Base-by-base conservation (phyloP, 1,140 invertebrate species). In the Goniozus legneri region DNA sequence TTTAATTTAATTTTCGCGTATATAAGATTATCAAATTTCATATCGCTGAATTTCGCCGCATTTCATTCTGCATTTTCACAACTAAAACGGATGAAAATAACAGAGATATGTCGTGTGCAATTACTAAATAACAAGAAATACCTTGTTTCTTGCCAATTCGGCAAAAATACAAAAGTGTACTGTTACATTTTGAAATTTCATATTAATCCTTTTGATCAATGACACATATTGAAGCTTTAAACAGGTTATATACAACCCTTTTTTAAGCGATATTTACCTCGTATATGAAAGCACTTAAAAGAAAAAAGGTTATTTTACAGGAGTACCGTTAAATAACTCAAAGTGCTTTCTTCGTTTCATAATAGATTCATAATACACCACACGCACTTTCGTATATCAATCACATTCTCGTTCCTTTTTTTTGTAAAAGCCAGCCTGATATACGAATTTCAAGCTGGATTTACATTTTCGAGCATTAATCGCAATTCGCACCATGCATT, bases 301-400 rank as follows among this genome's bases (percentile, higher is more conserved):
- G 41, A n/a, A 13, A 24, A 39, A 44, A 52, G 49, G 50, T 48
- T 47, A 55, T 47, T 20, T 12, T 30, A 15, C 31, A 50, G n/a
- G 22, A 39, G 40, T 14, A 36, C 6, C 24, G 41, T 31, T 39
- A 30, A 13, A 16, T 14, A 19, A 1, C 22, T 18, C 15, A 15
- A 41, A 13, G 40, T 50, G 10, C 36, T 50, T 53, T 39, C 47
- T 50, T 44, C 51, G 51, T 50, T 53, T 53, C 51, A 53, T 53
- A 50, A 40, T 53, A 53, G 21, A 32, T 24, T 6, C 8, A 27
- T 34, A n/a, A n/a, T n/a, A n/a, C n/a, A n/a, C n/a, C n/a, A n/a
- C n/a, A n/a, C n/a, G n/a, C n/a, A n/a, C n/a, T n/a, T n/a, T n/a
- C n/a, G n/a, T n/a, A n/a, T n/a, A n/a, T n/a, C n/a, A 34, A 37